phyloP scores from a whole-genome alignment of 2,888 invertebrate genomes.

The Mamestra brassicae region DNA sequence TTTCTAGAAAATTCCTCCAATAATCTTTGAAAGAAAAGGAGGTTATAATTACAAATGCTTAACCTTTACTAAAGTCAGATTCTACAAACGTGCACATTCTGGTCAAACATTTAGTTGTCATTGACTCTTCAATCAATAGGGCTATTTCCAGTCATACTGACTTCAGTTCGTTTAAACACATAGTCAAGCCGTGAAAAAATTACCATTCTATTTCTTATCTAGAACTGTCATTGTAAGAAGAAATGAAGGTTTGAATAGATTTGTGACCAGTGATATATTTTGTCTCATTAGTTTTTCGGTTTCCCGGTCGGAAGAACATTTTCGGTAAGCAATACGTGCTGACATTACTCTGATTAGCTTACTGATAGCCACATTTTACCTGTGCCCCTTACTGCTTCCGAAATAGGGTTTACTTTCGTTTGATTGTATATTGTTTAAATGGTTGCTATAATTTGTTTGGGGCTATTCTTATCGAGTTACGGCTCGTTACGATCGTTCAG shows the following conservation, averaged over 20 bases:
- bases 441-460: slow-evolving; percentile 61
- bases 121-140: background rate
- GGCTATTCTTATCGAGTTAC: slow-evolving; percentile 72
- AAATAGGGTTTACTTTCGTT: slow-evolving; percentile 43
- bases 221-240: background rate
- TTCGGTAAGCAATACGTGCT: slow-evolving; percentile 54
- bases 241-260: slow-evolving; percentile 15
- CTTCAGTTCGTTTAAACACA: background rate
- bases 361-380: slow-evolving; percentile 22
- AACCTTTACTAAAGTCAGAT: slow-evolving; percentile 1
- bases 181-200: background rate
- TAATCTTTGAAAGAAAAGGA: slow-evolving; percentile 4
- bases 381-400: slow-evolving; percentile 37
- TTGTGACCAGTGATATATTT: background rate
- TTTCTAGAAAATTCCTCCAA: slow-evolving; percentile 5
- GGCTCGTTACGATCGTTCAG: slow-evolving; percentile 65
- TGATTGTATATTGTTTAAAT: slow-evolving; percentile 31
- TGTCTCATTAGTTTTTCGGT: slow-evolving; percentile 28
- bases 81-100: background rate
- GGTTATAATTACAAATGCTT: slow-evolving; percentile 5
- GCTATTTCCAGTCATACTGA: background rate
- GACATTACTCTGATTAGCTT: slow-evolving; percentile 25
- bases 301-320: slow-evolving; percentile 53
- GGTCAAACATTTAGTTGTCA: background rate
- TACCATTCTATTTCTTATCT: background rate